Evolutionary conservation across 2,797 vertebrate genomes (phyloP), one percentile per base, ranked within the genome.

Genomic region (Stomatorhinus walkeri): DNA sequence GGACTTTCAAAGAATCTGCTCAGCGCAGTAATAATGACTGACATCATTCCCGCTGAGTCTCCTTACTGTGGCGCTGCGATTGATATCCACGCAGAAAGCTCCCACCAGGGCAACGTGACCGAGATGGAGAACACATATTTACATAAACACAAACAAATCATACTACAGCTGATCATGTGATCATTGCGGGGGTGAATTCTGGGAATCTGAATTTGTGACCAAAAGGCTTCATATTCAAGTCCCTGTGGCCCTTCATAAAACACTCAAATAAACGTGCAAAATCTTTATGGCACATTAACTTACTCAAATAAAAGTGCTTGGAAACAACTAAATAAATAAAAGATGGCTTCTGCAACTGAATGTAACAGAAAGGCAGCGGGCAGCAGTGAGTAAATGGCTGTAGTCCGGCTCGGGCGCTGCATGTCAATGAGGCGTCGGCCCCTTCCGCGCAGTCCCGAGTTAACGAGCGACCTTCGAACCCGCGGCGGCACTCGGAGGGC

Each of bases 391-490:
- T 83, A 43, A 83, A 48, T 22, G 22, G 22, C 81, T 4, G n/a
- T 24, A 24, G 81, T 4, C 19, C 36, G 79, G n/a, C 28, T 14
- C 81, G 48, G 46, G 19, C 43, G 22, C 19, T 51, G 81, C 81
- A 85, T 85, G 43, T 51, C 40, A 49, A 85, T 85, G 40, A 85
- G 19, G 79, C 46, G 9, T 1, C 64, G 72, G n/a, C 48, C 43
- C 81, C 3, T 49, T 24, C 10, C 43, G 9, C 24, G 22, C 81
- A 84, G 6, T 83, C 36, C 24, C 36, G 10, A 83, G 79, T 83
- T 83, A 76, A 48, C 79, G 36, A 16, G 43, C 79, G 10, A 83
- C 79, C 79, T 83, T 83, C 48, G 79, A 83, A 83, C 79, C 79
- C 43, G 40, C 68, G 6, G 4, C 32, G 4, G 32, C 14, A 28